phyloP scores from a whole-genome alignment of 2,888 invertebrate species.

The Daptonema setosum region DNA sequence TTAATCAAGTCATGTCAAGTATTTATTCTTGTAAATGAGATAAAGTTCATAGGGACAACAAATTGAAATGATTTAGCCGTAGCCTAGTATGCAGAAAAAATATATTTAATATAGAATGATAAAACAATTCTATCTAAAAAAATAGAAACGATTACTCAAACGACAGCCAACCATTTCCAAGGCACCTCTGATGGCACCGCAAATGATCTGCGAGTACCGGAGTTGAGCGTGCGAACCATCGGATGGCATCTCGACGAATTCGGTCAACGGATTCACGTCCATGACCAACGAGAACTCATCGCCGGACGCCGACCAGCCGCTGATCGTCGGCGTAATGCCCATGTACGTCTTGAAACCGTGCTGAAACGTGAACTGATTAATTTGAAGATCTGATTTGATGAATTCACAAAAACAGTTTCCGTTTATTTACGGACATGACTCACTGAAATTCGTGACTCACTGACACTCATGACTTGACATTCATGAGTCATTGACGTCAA shows the following conservation, averaged over 20 bases:
- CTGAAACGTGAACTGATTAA: slow-evolving; percentile 23
- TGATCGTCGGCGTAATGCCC: slow-evolving; percentile 71
- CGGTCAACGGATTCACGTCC: slow-evolving; percentile 75
- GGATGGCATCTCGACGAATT: slow-evolving; percentile 83
- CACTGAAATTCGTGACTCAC: too few relatives aligned
- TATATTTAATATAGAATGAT: too few relatives aligned
- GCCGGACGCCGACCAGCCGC: slow-evolving; percentile 75
- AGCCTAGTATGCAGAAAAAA: too few relatives aligned
- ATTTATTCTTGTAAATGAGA: too few relatives aligned
- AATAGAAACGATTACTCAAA: too few relatives aligned
- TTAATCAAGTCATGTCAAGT: too few relatives aligned
- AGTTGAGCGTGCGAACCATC: slow-evolving; percentile 48
- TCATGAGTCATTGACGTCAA: too few relatives aligned
- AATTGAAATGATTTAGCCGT: too few relatives aligned
- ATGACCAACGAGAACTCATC: slow-evolving; percentile 90
- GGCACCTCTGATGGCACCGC: slow-evolving; percentile 65
- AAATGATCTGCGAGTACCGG: slow-evolving; percentile 41
- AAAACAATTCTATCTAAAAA: too few relatives aligned
- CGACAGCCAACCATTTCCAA: slow-evolving; percentile 77
- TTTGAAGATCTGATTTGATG: neutral
- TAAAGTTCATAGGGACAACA: too few relatives aligned
- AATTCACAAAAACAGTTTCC: neutral
- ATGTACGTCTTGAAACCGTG: slow-evolving; percentile 55
- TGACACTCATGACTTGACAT: too few relatives aligned
- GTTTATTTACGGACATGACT: too few relatives aligned